phyloP scores from a whole-genome alignment of 2,888 invertebrate genomes.

The Perizoma affinitatum region DNA sequence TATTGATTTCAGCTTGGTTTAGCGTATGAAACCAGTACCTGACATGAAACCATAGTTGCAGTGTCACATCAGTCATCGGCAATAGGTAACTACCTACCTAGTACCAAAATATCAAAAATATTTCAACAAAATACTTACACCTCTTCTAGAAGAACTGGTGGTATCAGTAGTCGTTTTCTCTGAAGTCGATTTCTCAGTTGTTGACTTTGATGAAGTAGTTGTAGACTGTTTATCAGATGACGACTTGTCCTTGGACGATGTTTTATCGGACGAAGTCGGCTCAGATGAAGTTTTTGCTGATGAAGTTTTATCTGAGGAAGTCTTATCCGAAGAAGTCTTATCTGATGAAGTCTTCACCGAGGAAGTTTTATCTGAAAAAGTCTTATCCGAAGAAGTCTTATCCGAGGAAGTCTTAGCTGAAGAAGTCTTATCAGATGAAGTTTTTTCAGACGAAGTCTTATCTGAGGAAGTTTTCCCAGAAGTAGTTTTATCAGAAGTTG shows the following conservation, averaged over 20 bases:
- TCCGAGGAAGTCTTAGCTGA: constrained; percentile 34
- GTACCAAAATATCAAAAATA: too few relatives aligned
- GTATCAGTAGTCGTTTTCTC: constrained; percentile 17
- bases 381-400: constrained; percentile 18
- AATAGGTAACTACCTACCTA: too few relatives aligned
- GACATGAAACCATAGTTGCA: too few relatives aligned
- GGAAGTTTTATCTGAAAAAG: neutral
- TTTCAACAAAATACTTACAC: constrained; percentile 29
- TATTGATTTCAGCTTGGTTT: neutral
- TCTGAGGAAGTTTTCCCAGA: constrained; percentile 10
- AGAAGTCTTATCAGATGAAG: constrained; percentile 10
- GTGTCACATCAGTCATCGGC: too few relatives aligned
- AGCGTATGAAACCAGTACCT: too few relatives aligned
- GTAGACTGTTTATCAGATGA: constrained; percentile 34
- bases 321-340: constrained; percentile 14
- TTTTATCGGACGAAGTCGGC: neutral
- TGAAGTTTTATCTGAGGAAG: constrained; percentile 12
- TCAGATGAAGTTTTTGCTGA: too few relatives aligned
- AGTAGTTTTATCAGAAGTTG: constrained; percentile 20
- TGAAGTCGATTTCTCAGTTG: constrained; percentile 18
- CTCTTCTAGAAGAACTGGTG: constrained; percentile 11
- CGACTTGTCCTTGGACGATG: constrained; percentile 12
- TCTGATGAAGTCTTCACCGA: neutral
- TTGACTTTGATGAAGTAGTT: constrained; percentile 10
- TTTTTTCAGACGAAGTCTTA: constrained; percentile 9